These are phyloP conservation scores for Gopherus flavomarginatus DNA, from an alignment of 2,113 vertebrate genomes.

Conservation along the genomic window DNA sequence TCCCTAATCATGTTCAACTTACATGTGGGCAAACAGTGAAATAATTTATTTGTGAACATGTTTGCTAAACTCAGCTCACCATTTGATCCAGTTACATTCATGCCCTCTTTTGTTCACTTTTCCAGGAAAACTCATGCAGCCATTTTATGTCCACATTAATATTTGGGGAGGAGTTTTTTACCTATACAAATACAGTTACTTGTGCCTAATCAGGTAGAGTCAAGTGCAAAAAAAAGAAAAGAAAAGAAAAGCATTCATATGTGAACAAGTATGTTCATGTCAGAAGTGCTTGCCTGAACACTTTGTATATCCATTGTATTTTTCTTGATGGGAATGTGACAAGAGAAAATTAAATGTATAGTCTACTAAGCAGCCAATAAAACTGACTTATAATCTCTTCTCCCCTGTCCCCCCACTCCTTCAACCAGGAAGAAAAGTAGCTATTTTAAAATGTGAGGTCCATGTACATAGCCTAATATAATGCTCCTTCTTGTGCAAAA, in stretches of 20 bases:
- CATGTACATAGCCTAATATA: background rate
- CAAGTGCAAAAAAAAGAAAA: background rate
- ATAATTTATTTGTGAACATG: background rate
- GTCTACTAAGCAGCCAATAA: background rate
- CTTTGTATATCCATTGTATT: background rate
- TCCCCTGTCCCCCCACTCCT: background rate
- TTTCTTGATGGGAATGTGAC: background rate
- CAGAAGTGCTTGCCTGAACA: conserved; percentile 6
- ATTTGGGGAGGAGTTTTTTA: background rate
- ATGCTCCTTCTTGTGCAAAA: background rate
- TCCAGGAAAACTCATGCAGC: background rate
- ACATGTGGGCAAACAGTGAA: too few species aligned
- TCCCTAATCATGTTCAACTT: background rate
- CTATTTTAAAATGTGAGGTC: background rate
- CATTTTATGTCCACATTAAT: background rate
- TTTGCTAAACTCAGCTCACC: background rate
- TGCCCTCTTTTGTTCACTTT: background rate
- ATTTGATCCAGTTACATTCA: background rate
- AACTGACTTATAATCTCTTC: background rate
- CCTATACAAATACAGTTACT: background rate
- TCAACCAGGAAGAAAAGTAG: background rate
- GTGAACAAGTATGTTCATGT: background rate
- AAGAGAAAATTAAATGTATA: background rate
- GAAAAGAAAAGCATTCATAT: background rate
- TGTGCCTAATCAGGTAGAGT: background rate